Percentiles rank a stretch among this genome's conserved stretches.
phyloP scores from a whole-genome alignment of 2,888 invertebrate genomes.

The Sicus ferrugineus region DNA sequence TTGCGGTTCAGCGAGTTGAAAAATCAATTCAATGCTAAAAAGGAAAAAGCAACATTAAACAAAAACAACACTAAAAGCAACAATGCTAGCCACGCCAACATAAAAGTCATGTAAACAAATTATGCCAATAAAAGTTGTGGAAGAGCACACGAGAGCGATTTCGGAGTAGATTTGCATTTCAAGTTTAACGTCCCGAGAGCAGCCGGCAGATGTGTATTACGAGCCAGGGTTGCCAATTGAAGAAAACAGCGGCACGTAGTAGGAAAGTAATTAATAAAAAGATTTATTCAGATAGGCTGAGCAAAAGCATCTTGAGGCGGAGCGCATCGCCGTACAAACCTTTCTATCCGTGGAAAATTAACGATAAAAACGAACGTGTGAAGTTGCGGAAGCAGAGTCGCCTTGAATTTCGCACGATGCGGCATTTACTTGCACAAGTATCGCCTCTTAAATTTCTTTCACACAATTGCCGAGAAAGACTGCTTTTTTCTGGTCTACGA shows the following conservation, averaged over 20 bases:
- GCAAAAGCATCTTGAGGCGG: too few species aligned
- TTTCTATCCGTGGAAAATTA: too few species aligned
- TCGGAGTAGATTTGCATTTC: constrained; percentile 19
- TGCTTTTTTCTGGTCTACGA: too few species aligned
- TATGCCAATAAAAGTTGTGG: constrained; percentile 36
- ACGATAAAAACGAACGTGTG: too few species aligned
- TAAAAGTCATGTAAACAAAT: constrained; percentile 37
- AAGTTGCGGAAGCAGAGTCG: too few species aligned
- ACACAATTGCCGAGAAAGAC: too few species aligned
- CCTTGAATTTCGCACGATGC: too few species aligned
- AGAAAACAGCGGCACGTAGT: background rate
- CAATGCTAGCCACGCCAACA: background rate
- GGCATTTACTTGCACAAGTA: too few species aligned
- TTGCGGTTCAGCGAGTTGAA: constrained; percentile 27
- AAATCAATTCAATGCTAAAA: background rate
- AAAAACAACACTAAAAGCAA: background rate
- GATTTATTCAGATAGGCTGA: too few species aligned
- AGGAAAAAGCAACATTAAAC: background rate
- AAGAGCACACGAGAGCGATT: constrained; percentile 16
- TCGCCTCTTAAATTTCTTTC: too few species aligned
- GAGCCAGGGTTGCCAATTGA: background rate
- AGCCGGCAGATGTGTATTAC: background rate
- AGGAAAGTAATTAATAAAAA: too few species aligned
- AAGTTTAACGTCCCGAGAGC: constrained; percentile 20
- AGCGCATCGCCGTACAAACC: too few species aligned